phyloP scores from a whole-genome alignment of 1,140 invertebrate genomes.

The Drosophila seguyi region DNA sequence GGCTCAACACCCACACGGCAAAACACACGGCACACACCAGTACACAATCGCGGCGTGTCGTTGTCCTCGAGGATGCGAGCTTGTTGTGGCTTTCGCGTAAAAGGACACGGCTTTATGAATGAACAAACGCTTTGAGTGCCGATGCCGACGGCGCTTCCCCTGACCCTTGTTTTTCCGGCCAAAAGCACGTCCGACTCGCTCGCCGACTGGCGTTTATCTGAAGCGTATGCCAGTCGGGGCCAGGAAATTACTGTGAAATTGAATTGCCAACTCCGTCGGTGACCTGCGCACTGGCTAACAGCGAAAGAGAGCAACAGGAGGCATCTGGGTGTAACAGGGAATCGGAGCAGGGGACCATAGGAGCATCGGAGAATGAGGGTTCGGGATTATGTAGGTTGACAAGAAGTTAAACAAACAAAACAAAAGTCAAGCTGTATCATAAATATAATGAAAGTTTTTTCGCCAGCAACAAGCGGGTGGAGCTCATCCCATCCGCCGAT shows the following conservation, averaged over 20 bases:
- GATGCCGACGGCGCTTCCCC: slow-evolving; percentile 3
- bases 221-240: slow-evolving; percentile 63
- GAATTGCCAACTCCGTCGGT: slow-evolving; percentile 57
- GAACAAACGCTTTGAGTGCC: slow-evolving; percentile 19
- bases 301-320: slow-evolving; percentile 36
- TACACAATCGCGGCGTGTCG: slow-evolving; percentile 44
- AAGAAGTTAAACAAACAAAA: slow-evolving; percentile 80
- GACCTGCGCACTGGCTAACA: slow-evolving; percentile 66
- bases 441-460: slow-evolving; percentile 70
- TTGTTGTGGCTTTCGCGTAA: slow-evolving; percentile 73
- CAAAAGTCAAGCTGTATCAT: slow-evolving; percentile 77
- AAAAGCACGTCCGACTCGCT: slow-evolving; percentile 46
- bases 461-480: slow-evolving; percentile 59
- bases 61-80: slow-evolving; percentile 59
- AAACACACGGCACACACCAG: slow-evolving; percentile 9
- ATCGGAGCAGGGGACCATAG: background rate
- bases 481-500: slow-evolving; percentile 10
- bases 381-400: slow-evolving; percentile 62
- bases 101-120: slow-evolving; percentile 56
- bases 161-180: background rate
- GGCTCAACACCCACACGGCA: slow-evolving; percentile 7
- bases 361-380: slow-evolving; percentile 13
- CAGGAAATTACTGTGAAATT: slow-evolving; percentile 73
- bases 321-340: background rate
- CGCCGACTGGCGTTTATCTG: slow-evolving; percentile 73